A percentile compares a stretch with the other conserved stretches of the same genome.
Conservation (phyloP, 2,113 vertebrate genomes). For the Hymenochirus boettgeri region DNA sequence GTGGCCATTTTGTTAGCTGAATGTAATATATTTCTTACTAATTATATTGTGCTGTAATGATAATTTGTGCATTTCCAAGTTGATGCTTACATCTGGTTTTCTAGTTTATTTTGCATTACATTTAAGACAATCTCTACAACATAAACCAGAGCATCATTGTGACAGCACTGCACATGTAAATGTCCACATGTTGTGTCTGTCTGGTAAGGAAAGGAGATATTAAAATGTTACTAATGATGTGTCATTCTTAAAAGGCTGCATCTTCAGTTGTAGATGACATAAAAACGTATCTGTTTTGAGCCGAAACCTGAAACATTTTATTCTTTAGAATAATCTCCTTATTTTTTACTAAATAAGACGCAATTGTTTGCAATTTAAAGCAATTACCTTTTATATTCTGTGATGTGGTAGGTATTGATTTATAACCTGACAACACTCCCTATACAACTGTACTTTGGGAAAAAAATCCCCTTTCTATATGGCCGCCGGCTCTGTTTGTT, state of each 20-base stretch:
- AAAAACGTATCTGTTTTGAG: neutral
- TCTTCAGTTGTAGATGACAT: neutral
- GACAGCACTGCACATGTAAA: conserved; percentile 12
- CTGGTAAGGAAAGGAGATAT: conserved; percentile 13
- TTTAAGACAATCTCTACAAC: conserved; percentile 4
- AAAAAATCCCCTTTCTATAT: neutral
- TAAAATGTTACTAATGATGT: conserved; percentile 16
- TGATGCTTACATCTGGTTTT: too few species aligned
- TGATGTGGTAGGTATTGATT: conserved; percentile 44
- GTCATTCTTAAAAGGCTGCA: neutral
- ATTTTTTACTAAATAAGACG: conserved; percentile 47
- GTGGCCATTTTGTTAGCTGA: too few species aligned
- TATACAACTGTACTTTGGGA: conserved; percentile 38
- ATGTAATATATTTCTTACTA: too few species aligned
- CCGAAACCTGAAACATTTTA: conserved; percentile 12
- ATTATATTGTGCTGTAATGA: too few species aligned
- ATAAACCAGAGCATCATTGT: conserved; percentile 5
- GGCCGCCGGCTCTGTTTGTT: conserved; percentile 13
- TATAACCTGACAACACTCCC: conserved; percentile 50
- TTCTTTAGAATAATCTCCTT: conserved; percentile 6
- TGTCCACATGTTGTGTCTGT: neutral
- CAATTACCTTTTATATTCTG: conserved; percentile 51
- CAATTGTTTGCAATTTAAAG: conserved; percentile 44
- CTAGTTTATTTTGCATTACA: too few species aligned
- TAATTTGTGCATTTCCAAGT: too few species aligned